Conservation (phyloP, 2,888 invertebrate species). For the Synanthedon myopaeformis region DNA sequence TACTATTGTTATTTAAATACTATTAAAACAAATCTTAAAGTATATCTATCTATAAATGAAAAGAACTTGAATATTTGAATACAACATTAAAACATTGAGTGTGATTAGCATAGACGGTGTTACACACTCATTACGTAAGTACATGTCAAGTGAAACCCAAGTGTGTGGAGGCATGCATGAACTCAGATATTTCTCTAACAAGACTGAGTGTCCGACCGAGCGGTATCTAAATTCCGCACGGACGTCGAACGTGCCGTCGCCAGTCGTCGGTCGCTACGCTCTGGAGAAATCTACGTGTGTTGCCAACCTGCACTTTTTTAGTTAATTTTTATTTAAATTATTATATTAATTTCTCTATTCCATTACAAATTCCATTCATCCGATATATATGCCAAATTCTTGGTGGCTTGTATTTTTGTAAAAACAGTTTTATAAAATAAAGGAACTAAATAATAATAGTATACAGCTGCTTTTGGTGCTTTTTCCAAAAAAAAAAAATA, state of each 20-base stretch:
- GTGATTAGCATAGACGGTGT: not conserved
- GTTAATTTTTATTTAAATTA: not conserved
- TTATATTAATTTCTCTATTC: no score
- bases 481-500: no score
- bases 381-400: no score
- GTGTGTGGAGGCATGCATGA: slow-evolving; percentile 23
- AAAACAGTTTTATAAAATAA: no score
- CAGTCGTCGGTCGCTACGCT: slow-evolving; percentile 1
- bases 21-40: no score
- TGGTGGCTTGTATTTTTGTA: no score
- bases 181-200: slow-evolving; percentile 46
- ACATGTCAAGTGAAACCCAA: slow-evolving; percentile 36
- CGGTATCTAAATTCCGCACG: slow-evolving; percentile 49
- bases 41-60: no score
- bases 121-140: slow-evolving; percentile 5
- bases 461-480: no score
- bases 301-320: slow-evolving; percentile 26
- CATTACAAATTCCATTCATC: no score
- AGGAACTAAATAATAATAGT: no score
- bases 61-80: no score
- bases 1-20: no score
- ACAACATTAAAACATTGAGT: not conserved
- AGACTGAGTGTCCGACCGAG: slow-evolving; percentile 48
- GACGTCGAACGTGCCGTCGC: slow-evolving; percentile 24
- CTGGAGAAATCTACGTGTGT: slow-evolving; percentile 41